phyloP scores from a whole-genome alignment of 2,888 invertebrate species.

The Xylocampa areola region DNA sequence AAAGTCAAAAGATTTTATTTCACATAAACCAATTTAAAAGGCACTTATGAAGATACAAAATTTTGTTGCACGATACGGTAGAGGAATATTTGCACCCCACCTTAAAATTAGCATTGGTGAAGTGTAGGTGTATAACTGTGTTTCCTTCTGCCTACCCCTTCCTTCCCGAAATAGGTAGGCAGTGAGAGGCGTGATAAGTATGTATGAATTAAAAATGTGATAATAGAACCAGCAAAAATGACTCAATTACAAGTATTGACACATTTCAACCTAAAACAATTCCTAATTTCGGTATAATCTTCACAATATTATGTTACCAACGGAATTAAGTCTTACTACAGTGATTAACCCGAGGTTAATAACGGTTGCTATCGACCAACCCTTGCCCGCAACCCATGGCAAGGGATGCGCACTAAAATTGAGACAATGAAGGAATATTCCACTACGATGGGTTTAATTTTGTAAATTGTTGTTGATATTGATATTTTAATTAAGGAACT shows the following conservation, averaged over 20 bases:
- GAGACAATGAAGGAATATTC: conserved; percentile 31
- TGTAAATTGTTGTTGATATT: not conserved
- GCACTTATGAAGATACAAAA: too few species aligned
- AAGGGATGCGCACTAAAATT: conserved; percentile 39
- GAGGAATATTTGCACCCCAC: too few species aligned
- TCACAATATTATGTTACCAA: conserved; percentile 36
- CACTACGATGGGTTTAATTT: conserved; percentile 18
- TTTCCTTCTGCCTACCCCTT: too few species aligned
- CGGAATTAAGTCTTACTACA: conserved; percentile 29
- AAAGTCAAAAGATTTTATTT: too few species aligned
- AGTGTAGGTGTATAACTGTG: too few species aligned
- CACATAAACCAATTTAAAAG: too few species aligned
- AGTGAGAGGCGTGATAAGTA: too few species aligned
- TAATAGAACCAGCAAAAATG: too few species aligned
- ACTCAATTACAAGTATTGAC: conserved; percentile 9
- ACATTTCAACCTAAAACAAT: conserved; percentile 10
- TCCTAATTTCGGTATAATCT: conserved; percentile 20
- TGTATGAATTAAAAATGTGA: too few species aligned
- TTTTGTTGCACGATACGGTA: too few species aligned
- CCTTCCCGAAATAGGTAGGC: too few species aligned
- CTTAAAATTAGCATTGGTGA: too few species aligned
- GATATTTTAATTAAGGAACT: not conserved
- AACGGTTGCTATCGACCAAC: conserved; percentile 31
- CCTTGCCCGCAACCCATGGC: conserved; percentile 17
- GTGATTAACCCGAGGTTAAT: conserved; percentile 43